Evolutionary conservation across 2,113 vertebrate species (phyloP), one percentile per base, ranked within the genome.

Genomic region (Hylia prasina): DNA sequence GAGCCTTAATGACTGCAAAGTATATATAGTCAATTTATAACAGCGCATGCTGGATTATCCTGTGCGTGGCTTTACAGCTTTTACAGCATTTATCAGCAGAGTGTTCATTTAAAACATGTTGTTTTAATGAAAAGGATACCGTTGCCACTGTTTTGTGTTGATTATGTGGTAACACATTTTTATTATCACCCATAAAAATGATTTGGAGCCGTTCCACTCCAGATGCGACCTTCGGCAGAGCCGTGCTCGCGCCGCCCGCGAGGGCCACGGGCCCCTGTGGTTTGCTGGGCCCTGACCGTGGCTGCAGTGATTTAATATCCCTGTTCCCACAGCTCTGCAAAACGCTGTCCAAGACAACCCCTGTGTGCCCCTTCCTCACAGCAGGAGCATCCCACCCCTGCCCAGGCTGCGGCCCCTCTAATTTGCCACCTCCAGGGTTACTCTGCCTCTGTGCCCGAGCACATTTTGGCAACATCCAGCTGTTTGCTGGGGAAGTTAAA

Each of bases 131-230:
- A 95, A 95, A 96, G 72, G 79, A 95, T 81, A 86, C 79, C 9
- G 0, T 86, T 90, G 96, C 94, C 96, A 96, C 96, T 83, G 94
- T 93, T 96, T 60, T 87, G 71, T 89, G 94, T 94, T 96, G 96
- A 96, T 97, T 89, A 95, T 94, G 93, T 96, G 94, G 94, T 92
- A 96, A 96, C 96, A 94, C 48, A 4, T 75, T 96, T 96, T 95
- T 96, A 96, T 94, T 93, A 92, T 90, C 92, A 57, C 64, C 79
- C 92, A 94, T 96, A 96, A 96, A 96, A 96, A 75, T 87, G 71
- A 90, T 95, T 94, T 95, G 96, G 96, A 96, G 72, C 87, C 8
- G 14, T 86, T 94, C 92, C 87, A 51, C 70, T 89, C 91, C 93
- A 96, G 93, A 87, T 84, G 89, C 13, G 63, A 87, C 83, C 72